Percentiles rank a stretch among this genome's conserved stretches.
Evolutionary conservation across 2,797 vertebrate species (phyloP).

Genomic region (Sebastes steindachneri): DNA sequence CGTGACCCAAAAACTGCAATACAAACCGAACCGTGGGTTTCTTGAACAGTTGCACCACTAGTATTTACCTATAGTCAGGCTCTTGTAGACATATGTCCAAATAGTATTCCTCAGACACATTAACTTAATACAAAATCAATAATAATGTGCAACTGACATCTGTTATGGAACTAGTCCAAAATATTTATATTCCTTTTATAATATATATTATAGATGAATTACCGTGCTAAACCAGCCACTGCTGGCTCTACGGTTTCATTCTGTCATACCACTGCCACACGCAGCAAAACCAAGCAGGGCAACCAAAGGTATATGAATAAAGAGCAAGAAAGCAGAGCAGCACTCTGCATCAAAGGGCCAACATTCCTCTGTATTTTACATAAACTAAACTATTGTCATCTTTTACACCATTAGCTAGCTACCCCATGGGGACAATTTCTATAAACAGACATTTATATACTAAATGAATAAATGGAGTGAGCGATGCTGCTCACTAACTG

Average conservation of each 20-base stretch:
- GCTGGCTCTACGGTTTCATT: not conserved
- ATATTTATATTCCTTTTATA: not conserved
- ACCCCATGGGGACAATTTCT: not conserved
- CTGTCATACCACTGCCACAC: not conserved
- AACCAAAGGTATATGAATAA: not conserved
- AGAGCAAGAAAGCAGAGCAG: not conserved
- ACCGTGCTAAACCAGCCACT: not conserved
- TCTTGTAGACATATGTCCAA: not conserved
- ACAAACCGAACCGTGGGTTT: too few relatives aligned
- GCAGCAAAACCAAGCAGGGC: not conserved
- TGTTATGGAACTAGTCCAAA: not conserved
- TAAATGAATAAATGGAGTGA: conserved; percentile 4
- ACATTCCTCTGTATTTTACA: not conserved
- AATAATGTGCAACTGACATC: not conserved
- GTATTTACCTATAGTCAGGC: not conserved
- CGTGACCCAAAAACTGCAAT: too few relatives aligned
- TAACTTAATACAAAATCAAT: not conserved
- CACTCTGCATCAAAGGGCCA: not conserved
- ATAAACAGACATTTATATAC: not conserved
- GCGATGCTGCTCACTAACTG: not conserved
- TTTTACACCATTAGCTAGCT: not conserved
- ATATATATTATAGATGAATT: not conserved
- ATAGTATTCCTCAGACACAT: not conserved
- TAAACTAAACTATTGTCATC: not conserved
- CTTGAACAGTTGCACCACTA: too few relatives aligned